Percentiles rank a stretch among this genome's conserved stretches.
Conservation (phyloP, 2,888 invertebrate species). For the Netelia virgata region DNA sequence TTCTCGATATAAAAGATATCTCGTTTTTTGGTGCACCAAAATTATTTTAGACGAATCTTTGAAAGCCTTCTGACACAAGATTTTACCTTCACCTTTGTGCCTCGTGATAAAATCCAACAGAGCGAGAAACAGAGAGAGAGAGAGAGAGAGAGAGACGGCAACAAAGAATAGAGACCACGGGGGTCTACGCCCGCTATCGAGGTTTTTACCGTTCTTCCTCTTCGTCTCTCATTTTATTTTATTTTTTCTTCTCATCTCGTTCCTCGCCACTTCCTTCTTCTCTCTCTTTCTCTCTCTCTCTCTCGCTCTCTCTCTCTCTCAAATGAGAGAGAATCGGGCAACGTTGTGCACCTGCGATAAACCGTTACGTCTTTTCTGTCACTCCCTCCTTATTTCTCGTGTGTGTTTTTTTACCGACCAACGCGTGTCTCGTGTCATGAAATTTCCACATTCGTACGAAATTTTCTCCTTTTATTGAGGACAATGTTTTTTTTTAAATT, state of each 20-base stretch:
- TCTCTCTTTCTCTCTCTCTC: slow-evolving; percentile 29
- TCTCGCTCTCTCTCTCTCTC: slow-evolving; percentile 31
- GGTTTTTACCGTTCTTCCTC: slow-evolving; percentile 71
- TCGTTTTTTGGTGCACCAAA: neutral
- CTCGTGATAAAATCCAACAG: slow-evolving; percentile 26
- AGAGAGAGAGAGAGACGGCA: neutral
- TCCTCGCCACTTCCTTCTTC: slow-evolving; percentile 45
- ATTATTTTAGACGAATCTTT: neutral
- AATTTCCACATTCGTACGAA: no score
- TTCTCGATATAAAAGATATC: neutral
- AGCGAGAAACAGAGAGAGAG: neutral
- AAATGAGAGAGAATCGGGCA: slow-evolving; percentile 27
- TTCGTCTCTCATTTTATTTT: slow-evolving; percentile 51
- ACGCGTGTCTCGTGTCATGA: neutral
- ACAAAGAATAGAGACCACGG: slow-evolving; percentile 44
- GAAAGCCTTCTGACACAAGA: slow-evolving; percentile 9
- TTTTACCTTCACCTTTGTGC: slow-evolving; percentile 2
- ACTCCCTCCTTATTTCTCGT: neutral
- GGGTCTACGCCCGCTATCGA: slow-evolving; percentile 77
- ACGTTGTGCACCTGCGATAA: slow-evolving; percentile 59
- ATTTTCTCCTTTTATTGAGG: no score
- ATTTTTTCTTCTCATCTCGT: slow-evolving; percentile 39
- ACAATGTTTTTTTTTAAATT: no score
- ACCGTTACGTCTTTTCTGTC: slow-evolving; percentile 52
- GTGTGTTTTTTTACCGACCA: slow-evolving; percentile 3